phyloP scores from a whole-genome alignment of 1,140 invertebrate species.

The Pseudomyrmex cubaensis region DNA sequence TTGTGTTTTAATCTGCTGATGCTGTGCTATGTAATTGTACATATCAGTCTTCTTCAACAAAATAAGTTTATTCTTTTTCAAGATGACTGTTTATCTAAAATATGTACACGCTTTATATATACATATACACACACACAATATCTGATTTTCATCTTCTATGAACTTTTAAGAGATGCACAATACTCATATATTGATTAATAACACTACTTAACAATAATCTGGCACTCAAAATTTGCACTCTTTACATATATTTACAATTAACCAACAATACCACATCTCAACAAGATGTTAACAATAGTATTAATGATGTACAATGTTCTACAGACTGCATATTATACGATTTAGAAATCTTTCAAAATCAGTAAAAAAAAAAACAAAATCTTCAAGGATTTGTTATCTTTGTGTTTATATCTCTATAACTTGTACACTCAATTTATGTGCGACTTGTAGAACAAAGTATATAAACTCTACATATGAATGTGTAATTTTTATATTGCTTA shows the following conservation, averaged over 20 bases:
- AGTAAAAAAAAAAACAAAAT: neutral
- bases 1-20: too few species aligned
- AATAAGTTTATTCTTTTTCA: conserved; percentile 48
- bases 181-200: conserved; percentile 28
- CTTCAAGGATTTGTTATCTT: neutral
- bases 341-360: neutral
- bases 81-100: conserved; percentile 28
- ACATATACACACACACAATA: neutral
- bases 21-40: too few species aligned
- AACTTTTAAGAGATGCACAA: conserved; percentile 27
- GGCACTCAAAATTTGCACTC: conserved; percentile 40
- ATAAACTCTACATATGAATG: conserved; percentile 17
- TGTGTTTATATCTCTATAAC: neutral
- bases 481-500: neutral
- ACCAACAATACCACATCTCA: conserved; percentile 28
- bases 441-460: conserved; percentile 24
- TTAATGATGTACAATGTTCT: conserved; percentile 29
- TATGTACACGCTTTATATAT: conserved; percentile 36
- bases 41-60: neutral
- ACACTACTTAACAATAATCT: conserved; percentile 30
- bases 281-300: conserved; percentile 50
- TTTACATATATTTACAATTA: conserved; percentile 47
- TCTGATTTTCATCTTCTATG: neutral
- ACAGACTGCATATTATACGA: conserved; percentile 28
- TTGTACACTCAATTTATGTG: conserved; percentile 13